These are phyloP conservation scores for Pharmacophagus antenor DNA, from an alignment of 2,888 invertebrate genomes.

Conservation along the genomic window DNA sequence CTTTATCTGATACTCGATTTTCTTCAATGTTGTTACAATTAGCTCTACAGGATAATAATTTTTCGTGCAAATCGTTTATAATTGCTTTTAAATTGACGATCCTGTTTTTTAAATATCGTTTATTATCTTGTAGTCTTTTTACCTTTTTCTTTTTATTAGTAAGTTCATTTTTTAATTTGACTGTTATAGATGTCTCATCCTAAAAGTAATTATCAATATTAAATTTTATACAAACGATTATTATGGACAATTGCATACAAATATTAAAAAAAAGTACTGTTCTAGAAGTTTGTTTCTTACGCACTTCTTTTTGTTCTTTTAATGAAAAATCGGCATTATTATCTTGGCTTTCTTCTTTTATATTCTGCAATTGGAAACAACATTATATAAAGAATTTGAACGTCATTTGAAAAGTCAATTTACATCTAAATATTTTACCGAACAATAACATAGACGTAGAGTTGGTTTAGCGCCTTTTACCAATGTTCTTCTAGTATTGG, in stretches of 20 bases:
- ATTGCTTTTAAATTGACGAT: constrained; percentile 8
- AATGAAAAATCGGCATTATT: background rate
- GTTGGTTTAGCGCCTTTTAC: constrained; percentile 22
- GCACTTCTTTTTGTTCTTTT: background rate
- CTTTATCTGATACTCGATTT: constrained; percentile 8
- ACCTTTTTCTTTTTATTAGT: constrained; percentile 23
- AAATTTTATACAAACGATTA: background rate
- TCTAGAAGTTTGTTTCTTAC: background rate
- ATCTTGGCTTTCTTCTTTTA: constrained; percentile 4
- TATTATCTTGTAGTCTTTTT: constrained; percentile 19
- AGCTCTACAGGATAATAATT: background rate
- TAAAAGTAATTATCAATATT: constrained; percentile 3
- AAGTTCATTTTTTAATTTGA: constrained; percentile 11
- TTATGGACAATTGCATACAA: background rate
- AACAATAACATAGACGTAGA: constrained; percentile 12
- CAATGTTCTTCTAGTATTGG: constrained; percentile 18
- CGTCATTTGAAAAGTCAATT: background rate
- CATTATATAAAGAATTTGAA: background rate
- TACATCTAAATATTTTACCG: constrained; percentile 12
- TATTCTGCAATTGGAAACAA: constrained; percentile 5
- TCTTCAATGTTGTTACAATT: background rate
- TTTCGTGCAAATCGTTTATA: constrained; percentile 4
- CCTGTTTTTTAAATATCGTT: constrained; percentile 15
- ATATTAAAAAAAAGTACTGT: background rate
- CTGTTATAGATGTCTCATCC: background rate